Conservation (phyloP, 2,113 vertebrate genomes). For the Tetraodon nigroviridis region DNA sequence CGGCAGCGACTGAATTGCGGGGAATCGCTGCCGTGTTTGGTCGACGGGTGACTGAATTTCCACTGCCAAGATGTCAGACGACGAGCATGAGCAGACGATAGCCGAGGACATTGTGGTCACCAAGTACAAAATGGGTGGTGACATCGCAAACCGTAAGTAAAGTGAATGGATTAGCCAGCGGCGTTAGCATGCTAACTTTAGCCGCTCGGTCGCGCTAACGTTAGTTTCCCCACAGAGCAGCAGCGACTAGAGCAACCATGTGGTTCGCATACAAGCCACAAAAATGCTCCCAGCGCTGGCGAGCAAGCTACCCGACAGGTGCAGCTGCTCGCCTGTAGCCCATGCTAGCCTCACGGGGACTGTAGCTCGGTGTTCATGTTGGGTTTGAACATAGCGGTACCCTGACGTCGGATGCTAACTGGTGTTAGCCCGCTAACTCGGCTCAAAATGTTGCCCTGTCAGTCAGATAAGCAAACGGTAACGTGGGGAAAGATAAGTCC, state of each 20-base stretch:
- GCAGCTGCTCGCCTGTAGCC: constrained; percentile 3
- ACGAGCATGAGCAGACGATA: constrained; percentile 89
- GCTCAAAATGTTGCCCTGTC: constrained; percentile 2
- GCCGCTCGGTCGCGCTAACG: constrained; percentile 6
- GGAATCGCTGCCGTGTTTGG: not conserved
- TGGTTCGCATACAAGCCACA: constrained; percentile 41
- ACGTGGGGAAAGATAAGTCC: not conserved
- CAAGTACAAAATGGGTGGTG: constrained; percentile 94
- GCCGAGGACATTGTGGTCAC: constrained; percentile 92
- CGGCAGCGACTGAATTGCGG: not conserved
- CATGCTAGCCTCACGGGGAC: not conserved
- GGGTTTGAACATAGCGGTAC: not conserved
- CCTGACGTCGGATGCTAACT: constrained; percentile 13
- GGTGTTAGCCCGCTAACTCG: constrained; percentile 1
- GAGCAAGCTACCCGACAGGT: constrained; percentile 23
- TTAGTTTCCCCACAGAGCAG: not conserved
- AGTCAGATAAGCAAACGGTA: not conserved
- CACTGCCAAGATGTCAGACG: constrained; percentile 76
- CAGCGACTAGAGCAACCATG: constrained; percentile 48
- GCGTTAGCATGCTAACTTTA: not conserved
- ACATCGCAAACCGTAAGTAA: constrained; percentile 90
- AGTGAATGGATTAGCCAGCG: not conserved
- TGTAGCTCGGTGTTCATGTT: not conserved
- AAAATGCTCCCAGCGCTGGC: constrained; percentile 10
- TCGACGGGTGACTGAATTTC: constrained; percentile 28